Evolutionary conservation across 2,888 invertebrate genomes (phyloP), one percentile per base, ranked within the genome.

Genomic region (Mantis religiosa): DNA sequence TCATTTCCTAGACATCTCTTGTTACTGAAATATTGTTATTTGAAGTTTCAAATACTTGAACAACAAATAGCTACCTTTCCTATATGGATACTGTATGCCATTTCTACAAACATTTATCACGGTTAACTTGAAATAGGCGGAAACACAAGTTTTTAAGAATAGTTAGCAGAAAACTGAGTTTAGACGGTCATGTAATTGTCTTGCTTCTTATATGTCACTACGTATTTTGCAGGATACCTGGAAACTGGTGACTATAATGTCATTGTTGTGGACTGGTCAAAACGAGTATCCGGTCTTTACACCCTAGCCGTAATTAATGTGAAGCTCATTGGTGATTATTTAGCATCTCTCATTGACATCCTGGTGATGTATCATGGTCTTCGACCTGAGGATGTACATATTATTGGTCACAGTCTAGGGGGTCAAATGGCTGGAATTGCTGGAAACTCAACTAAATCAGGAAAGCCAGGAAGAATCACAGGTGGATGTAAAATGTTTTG

Each of bases 381-480:
- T 0, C 91, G 91, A 0, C 89, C 91, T 3, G 87, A 91, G 9
- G 90, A 91, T 82, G 90, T 93, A 8, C 93, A 93, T 88, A 90
- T 93, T 28, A 41, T 93, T 34, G 93, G 93, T 0, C 93, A 93
- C 90, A 93, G 93, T 91, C 91, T 93, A 8, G 93, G 93, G 8
- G 93, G 93, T 3, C 93, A 93, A 41, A 91, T 93, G 2, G 92
- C 92, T 12, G 93, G 93, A 47, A 91, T 91, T 71, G 91, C 92
- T 4, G 93, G 93, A 3, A 83, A 84, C 30, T 90, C 89, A n/a
- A 90, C 90, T 30, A 85, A 91, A 9, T 89, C 90, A 0, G 92
- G 92, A 47, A 92, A 92, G 91, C 89, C 94, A 28, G 92, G 91
- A 7, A 92, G 94, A 89, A 94, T 94, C 82, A 94, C 94, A 86